These are phyloP conservation scores for Drosophila buzzatii DNA, from an alignment of 2,888 invertebrate species.

Conservation along the genomic window DNA sequence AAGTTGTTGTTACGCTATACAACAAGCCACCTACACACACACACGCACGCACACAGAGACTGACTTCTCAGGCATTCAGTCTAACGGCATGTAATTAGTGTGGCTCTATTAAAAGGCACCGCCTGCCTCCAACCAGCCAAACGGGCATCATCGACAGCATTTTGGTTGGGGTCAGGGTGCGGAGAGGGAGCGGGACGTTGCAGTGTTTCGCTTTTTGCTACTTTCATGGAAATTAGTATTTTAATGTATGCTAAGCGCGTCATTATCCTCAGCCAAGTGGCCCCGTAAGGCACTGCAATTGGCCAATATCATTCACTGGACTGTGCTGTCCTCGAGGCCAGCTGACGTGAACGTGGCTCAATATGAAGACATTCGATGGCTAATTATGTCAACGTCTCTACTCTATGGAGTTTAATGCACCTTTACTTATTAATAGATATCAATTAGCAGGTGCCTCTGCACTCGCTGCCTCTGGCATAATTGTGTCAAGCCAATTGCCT, in stretches of 20 bases:
- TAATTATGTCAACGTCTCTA: slow-evolving; percentile 29
- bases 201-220: slow-evolving; percentile 47
- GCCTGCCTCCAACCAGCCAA: slow-evolving; percentile 58
- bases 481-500: slow-evolving; percentile 48
- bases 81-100: slow-evolving; percentile 81
- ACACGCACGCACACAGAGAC: slow-evolving; percentile 10
- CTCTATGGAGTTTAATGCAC: slow-evolving; percentile 40
- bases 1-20: slow-evolving; percentile 41
- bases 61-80: slow-evolving; percentile 69
- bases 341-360: slow-evolving; percentile 30
- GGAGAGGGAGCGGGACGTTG: background rate
- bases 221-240: slow-evolving; percentile 79
- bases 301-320: slow-evolving; percentile 51
- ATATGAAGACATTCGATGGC: slow-evolving; percentile 41
- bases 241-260: slow-evolving; percentile 80
- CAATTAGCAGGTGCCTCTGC: slow-evolving; percentile 68
- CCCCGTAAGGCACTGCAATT: slow-evolving; percentile 57
- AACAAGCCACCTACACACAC: slow-evolving; percentile 12
- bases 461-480: slow-evolving; percentile 23
- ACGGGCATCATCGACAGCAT: slow-evolving; percentile 5
- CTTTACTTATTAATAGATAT: slow-evolving; percentile 65
- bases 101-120: slow-evolving; percentile 80
- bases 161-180: background rate
- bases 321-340: background rate
- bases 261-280: slow-evolving; percentile 71